Base-by-base conservation (phyloP, 2,888 invertebrate genomes). In the Tethea ocularis region DNA sequence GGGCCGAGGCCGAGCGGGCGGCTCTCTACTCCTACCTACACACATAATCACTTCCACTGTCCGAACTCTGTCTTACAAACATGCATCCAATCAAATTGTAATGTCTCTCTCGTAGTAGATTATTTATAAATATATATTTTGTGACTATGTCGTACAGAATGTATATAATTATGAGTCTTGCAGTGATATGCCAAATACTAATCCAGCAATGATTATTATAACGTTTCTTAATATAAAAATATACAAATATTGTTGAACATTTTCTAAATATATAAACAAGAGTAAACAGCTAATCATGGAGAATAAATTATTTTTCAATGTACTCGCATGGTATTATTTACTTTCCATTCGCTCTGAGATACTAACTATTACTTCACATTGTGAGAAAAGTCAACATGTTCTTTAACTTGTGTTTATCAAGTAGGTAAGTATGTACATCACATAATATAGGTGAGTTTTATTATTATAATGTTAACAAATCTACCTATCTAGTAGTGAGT, bases 221-320 rank as follows among this genome's bases (percentile, higher is more conserved):
- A 88, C 72, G 86, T 91, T 91, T 92, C 92, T 86, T 89, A 91
- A 86, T 87, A 87, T 87, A 86, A 46, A n/a, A 46, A 82, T 91
- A 90, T 91, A 92, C 90, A 91, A 90, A 87, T 87, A 91, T 91
- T 92, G 93, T 93, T 92, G 90, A 91, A 88, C 73, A 81, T 91
- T 92, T 93, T 91, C 91, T 91, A 91, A 91, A 91, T 91, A 91
- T 91, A 87, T 92, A 89, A n/a, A 88, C 83, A 80, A 84, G 78
- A 87, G 78, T 86, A 91, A 87, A 83, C 85, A 82, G 88, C 82
- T 87, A 90, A 92, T 90, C 89, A 86, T 87, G 89, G 80, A 88
- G 83, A 92, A 91, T 91, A 91, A 93, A 91, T 89, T 92, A 91
- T 91, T 93, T 92, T 93, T 91, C 87, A 92, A 91, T 86, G 86